These are phyloP conservation scores for Pachycephus smyrnensis DNA, from an alignment of 2,888 invertebrate species.

Conservation along the genomic window DNA sequence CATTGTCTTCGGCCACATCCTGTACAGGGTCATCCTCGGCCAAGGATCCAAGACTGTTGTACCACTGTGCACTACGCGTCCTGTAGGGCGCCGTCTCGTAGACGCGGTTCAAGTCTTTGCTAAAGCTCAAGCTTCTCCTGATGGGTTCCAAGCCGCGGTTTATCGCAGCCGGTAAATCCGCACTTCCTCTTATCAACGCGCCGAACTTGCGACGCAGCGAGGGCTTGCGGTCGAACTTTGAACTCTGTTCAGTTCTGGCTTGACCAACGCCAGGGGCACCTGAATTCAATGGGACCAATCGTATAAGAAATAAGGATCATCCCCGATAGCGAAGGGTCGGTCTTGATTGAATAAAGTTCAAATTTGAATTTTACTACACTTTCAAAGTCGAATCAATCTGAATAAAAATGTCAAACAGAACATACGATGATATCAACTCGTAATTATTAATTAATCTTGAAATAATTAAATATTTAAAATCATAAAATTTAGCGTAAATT, in stretches of 20 bases:
- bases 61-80: constrained; percentile 54
- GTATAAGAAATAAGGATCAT: background rate
- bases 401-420: background rate
- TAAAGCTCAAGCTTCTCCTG: constrained; percentile 59
- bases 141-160: constrained; percentile 58
- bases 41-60: constrained; percentile 58
- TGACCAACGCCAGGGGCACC: background rate
- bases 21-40: constrained; percentile 50
- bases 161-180: constrained; percentile 60
- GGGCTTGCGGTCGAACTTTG: constrained; percentile 50
- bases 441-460: background rate
- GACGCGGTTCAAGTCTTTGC: constrained; percentile 53
- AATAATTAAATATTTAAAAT: too few species aligned
- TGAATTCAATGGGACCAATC: background rate
- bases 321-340: background rate
- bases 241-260: constrained; percentile 2
- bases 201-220: constrained; percentile 57
- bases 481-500: too few species aligned
- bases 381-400: background rate
- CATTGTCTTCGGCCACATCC: constrained; percentile 30
- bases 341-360: background rate
- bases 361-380: background rate
- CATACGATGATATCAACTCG: background rate
- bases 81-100: constrained; percentile 37
- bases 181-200: constrained; percentile 52